Evolutionary conservation across 2,888 invertebrate genomes (phyloP), one percentile per base, ranked within the genome.

Genomic region (Caenorhabditis sinica): DNA sequence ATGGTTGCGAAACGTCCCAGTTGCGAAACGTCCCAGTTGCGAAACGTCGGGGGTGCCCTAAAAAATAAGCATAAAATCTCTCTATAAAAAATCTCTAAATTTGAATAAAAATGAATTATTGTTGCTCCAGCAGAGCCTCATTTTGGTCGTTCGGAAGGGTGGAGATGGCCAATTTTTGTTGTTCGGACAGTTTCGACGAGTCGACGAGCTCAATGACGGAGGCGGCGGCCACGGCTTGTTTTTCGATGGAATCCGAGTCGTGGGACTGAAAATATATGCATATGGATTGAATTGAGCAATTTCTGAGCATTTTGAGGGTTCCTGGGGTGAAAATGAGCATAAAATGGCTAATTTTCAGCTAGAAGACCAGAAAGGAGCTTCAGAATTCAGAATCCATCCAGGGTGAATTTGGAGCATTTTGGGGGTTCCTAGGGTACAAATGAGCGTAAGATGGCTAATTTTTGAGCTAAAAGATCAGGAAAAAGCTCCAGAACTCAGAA

Each of bases 171-270:
- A 71, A 40, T 15, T 56, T 43, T 45, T 56, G 68, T 33, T 71
- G 56, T 17, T 69, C 69, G n/a, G 40, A 20, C 11, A 40, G 43
- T 15, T 61, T 71, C 11, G 75, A 63, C 6, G 60, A 33, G n/a
- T 79, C 72, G n/a, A 56, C 25, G 69, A 83, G 51, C 45, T 83
- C 83, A 20, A n/a, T n/a, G n/a, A n/a, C n/a, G n/a, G n/a, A n/a
- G n/a, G n/a, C n/a, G n/a, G n/a, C n/a, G n/a, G n/a, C n/a, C n/a
- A 83, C 45, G 2, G 63, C 61, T 45, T 73, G 73, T n/a, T 83
- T 79, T 43, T 79, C 77, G 17, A 61, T 63, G 0, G 58, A 61
- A 15, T 68, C 83, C 15, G 49, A 23, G 28, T 83, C 77, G 65
- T 36, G 1, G 25, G 61, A 33, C 76, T 76, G 68, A 56, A 45